Evolutionary conservation across 2,888 invertebrate species (phyloP), one percentile per base, ranked within the genome.

Genomic region (Bedellia somnulentella): DNA sequence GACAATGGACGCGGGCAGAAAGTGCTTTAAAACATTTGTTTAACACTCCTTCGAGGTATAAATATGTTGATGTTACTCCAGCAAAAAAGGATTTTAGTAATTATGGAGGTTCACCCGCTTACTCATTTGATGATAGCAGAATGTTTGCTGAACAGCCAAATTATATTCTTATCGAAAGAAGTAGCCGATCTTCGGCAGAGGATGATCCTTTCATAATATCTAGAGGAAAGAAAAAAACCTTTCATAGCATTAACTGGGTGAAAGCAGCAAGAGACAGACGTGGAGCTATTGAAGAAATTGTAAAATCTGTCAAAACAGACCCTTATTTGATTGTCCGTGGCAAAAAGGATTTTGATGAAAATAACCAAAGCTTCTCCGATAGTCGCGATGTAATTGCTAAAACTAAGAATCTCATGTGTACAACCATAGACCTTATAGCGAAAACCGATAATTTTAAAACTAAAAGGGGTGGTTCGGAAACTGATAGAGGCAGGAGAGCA

Each of bases 61-160:
- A 31, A 27, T 15, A 11, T 17, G 13, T n/a, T n/a, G n/a, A n/a
- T n/a, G n/a, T n/a, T n/a, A n/a, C n/a, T n/a, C n/a, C n/a, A n/a
- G n/a, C n/a, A n/a, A n/a, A n/a, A n/a, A n/a, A n/a, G n/a, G n/a
- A n/a, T n/a, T n/a, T n/a, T n/a, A n/a, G n/a, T n/a, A n/a, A n/a
- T n/a, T n/a, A n/a, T n/a, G n/a, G n/a, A n/a, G n/a, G n/a, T n/a
- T n/a, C n/a, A n/a, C n/a, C n/a, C n/a, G n/a, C n/a, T n/a, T n/a
- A n/a, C n/a, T n/a, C n/a, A 1, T 47, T 51, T 5, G 60, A 71
- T 32, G 67, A 62, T 24, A 57, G 57, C n/a, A n/a, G n/a, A 39
- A 57, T 80, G 21, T 79, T 52, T 37, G 80, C 67, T 1, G 78
- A 80, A 13, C 73, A 80, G 45, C 81, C 81, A 1, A 60, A 58